Base-by-base conservation (phyloP, 2,113 vertebrate genomes). In the Saguinus imperator region DNA sequence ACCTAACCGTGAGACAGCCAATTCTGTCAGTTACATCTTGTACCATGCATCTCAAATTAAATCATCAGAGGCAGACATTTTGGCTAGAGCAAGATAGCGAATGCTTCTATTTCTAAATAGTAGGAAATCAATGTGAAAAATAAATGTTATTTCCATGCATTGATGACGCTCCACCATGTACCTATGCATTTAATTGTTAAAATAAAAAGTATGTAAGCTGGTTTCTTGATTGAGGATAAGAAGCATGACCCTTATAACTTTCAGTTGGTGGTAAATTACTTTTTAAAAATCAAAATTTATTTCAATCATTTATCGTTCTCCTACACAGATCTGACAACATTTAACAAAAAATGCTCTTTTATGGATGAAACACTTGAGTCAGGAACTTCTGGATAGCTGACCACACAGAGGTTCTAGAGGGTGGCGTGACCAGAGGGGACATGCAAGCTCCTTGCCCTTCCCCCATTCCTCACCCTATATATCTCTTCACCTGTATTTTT, bases 81-180 rank as follows among this genome's bases (percentile, higher is more conserved):
- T 97, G 93, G 92, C 96, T 84, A 82, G 48, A 82, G 48, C 7
- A 64, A 97, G 70, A 75, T 20, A 48, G 50, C 58, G 52, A 96
- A 52, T 96, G 92, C 95, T 97, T 95, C 91, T 70, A 95, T 89
- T 97, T 96, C 83, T 89, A 94, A 96, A 92, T 43, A 86, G 79
- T 32, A 95, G 77, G 86, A 90, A 87, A 87, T 76, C 11, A 32
- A 91, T 94, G 73, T 32, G 72, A 73, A 96, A 97, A 97, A 91
- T 86, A 96, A 96, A 84, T 55, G 66, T 89, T 68, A 81, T 93
- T 97, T 91, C 83, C 72, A 82, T 85, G 86, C 73, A 72, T 68
- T 81, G 73, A 77, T 92, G 87, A 84, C n/a, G 79, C 14, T 84
- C 83, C 52, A 61, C n/a, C 12, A 55, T 76, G 37, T 66, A 79